phyloP scores from a whole-genome alignment of 2,113 vertebrate species.

The Laticauda laticaudata region DNA sequence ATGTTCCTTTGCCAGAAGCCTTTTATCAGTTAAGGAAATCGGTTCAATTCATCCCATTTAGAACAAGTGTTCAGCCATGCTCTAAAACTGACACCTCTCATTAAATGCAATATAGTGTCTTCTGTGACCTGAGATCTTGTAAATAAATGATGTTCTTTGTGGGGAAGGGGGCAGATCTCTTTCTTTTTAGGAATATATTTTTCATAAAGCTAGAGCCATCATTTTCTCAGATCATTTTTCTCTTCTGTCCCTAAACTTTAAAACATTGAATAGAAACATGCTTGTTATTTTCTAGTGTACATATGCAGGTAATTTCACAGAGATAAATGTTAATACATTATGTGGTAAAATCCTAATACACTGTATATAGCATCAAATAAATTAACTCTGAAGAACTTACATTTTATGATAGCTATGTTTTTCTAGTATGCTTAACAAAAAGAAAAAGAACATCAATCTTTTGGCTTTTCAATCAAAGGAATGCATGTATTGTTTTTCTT shows the following conservation, averaged over 20 bases:
- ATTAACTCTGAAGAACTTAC: background rate
- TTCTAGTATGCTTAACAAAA: background rate
- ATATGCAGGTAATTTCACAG: background rate
- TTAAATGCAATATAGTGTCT: background rate
- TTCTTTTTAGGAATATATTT: background rate
- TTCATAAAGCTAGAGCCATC: background rate
- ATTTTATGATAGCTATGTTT: background rate
- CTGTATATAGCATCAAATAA: background rate
- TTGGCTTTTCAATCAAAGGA: background rate
- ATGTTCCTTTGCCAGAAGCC: background rate
- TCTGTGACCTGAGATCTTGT: background rate
- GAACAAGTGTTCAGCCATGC: background rate
- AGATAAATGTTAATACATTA: background rate
- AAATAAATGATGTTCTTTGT: background rate
- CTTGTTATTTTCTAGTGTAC: background rate
- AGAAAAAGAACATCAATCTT: background rate
- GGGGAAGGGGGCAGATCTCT: background rate
- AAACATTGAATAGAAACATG: background rate
- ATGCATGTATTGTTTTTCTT: background rate
- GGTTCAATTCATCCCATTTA: background rate
- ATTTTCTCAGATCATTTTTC: background rate
- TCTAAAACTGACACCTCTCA: background rate
- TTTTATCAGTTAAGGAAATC: background rate
- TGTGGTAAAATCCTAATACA: background rate
- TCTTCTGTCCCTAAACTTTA: background rate